Evolutionary conservation across 2,113 vertebrate genomes (phyloP).

Genomic region (Sorex fumeus): DNA sequence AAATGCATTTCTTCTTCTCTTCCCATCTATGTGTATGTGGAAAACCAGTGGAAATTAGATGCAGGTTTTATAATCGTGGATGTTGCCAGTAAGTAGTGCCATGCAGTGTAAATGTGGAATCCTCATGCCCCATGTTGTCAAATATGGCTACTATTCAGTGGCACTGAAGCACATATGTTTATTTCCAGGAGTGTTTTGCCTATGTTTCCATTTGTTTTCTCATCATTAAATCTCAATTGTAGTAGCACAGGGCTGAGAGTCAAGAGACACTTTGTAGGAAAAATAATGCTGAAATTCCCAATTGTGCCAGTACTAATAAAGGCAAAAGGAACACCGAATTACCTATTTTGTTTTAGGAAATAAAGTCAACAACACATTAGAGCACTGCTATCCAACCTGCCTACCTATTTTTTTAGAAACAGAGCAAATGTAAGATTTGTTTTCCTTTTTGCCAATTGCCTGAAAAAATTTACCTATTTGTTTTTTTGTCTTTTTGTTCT

Average conservation of each 20-base stretch:
- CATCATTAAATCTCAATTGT: slow-evolving; percentile 67
- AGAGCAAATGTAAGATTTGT: neutral
- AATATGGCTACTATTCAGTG: slow-evolving; percentile 57
- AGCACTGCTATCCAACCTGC: slow-evolving; percentile 34
- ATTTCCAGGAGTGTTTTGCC: slow-evolving; percentile 64
- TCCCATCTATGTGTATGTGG: neutral
- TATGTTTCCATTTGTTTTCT: slow-evolving; percentile 72
- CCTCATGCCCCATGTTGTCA: slow-evolving; percentile 19
- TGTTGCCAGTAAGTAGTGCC: neutral
- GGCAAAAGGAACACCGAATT: slow-evolving; percentile 14
- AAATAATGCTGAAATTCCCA: slow-evolving; percentile 67
- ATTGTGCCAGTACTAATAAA: slow-evolving; percentile 71
- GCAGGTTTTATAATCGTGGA: neutral
- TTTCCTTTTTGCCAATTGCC: neutral
- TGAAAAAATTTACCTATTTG: slow-evolving; percentile 19
- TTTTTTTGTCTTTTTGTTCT: neutral
- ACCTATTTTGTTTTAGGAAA: slow-evolving; percentile 69
- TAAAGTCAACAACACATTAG: slow-evolving; percentile 50
- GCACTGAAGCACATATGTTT: slow-evolving; percentile 60
- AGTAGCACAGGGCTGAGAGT: slow-evolving; percentile 59
- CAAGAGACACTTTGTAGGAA: slow-evolving; percentile 62
- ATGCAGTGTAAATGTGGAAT: neutral
- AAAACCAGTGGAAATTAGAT: neutral
- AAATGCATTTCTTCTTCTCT: neutral
- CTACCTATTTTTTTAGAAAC: slow-evolving; percentile 29